Evolutionary conservation across 2,888 invertebrate species (phyloP).

Genomic region (Cosmorhoe ocellata): DNA sequence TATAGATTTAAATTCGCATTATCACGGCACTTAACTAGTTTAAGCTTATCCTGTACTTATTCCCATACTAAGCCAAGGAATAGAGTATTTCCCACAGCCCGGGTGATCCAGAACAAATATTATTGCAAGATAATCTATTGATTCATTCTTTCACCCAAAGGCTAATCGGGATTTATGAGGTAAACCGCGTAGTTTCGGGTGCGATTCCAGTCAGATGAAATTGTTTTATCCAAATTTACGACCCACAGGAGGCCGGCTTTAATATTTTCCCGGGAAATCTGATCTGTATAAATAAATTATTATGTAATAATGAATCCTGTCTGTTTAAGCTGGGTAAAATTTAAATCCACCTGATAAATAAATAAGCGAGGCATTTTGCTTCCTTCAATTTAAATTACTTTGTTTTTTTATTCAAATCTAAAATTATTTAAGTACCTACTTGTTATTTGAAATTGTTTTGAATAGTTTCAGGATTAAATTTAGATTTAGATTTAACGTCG

Average conservation of each 20-base stretch:
- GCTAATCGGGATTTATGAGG: slow-evolving; percentile 71
- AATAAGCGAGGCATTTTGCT: not conserved
- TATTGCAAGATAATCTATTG: slow-evolving; percentile 63
- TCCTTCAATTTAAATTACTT: not conserved
- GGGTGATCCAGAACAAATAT: slow-evolving; percentile 48
- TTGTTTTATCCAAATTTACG: slow-evolving; percentile 77
- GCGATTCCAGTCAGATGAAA: slow-evolving; percentile 67
- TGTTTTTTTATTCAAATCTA: no score
- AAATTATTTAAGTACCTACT: no score
- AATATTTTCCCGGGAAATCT: slow-evolving; percentile 60
- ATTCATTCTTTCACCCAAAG: slow-evolving; percentile 61
- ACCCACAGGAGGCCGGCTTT: slow-evolving; percentile 62
- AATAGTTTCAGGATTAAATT: no score
- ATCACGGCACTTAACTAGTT: no score
- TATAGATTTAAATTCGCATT: no score
- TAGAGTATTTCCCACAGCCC: slow-evolving; percentile 17
- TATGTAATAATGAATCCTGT: slow-evolving; percentile 23
- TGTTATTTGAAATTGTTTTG: no score
- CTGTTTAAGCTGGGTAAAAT: slow-evolving; percentile 9
- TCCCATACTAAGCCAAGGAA: not conserved
- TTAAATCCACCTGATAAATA: slow-evolving; percentile 6
- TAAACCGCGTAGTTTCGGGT: slow-evolving; percentile 68
- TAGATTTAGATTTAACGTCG: no score
- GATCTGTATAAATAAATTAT: slow-evolving; percentile 48
- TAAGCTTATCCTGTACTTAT: no score